Evolutionary conservation across 2,113 vertebrate species (phyloP).

Genomic region (Psephotus haematonotus): DNA sequence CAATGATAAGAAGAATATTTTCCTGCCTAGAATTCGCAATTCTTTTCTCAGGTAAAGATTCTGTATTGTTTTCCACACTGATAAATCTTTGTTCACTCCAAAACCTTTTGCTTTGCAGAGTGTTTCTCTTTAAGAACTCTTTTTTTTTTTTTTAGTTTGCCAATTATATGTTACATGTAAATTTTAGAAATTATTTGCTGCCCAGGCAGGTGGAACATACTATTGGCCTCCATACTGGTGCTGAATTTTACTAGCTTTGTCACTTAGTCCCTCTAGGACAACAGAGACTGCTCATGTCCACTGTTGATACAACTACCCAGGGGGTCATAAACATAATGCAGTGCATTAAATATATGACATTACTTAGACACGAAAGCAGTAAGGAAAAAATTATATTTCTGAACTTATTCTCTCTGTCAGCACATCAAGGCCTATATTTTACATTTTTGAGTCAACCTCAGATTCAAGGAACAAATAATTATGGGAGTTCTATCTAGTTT

Average conservation of each 20-base stretch:
- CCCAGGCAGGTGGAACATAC: background rate
- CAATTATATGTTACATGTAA: background rate
- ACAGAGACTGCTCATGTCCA: background rate
- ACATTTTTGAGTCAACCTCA: background rate
- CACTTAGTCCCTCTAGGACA: background rate
- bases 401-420: background rate
- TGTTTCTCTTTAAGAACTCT: background rate
- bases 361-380: background rate
- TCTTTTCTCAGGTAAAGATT: background rate
- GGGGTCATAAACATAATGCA: background rate
- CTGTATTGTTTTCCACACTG: background rate
- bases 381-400: background rate
- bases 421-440: background rate
- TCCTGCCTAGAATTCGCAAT: background rate
- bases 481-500: background rate
- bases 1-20: background rate
- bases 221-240: background rate
- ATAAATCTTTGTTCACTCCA: background rate
- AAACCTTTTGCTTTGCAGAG: background rate
- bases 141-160: background rate
- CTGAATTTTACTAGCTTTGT: background rate
- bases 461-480: background rate
- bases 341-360: background rate
- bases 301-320: background rate
- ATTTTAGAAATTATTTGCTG: background rate